phyloP scores from a whole-genome alignment of 2,797 vertebrate genomes.

The Urocyon cinereoargenteus region DNA sequence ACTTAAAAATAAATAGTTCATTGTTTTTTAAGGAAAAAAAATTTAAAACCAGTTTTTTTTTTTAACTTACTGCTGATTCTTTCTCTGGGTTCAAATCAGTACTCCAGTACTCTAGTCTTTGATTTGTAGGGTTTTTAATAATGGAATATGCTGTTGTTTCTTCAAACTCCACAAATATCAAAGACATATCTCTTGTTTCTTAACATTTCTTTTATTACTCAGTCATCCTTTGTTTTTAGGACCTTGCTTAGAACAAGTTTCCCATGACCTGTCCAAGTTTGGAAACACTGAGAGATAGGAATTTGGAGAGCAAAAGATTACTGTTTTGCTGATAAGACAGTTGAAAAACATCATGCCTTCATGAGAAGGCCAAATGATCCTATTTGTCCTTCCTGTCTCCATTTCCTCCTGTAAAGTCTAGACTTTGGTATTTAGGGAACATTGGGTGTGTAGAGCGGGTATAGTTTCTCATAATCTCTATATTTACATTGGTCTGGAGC shows the following conservation, averaged over 20 bases:
- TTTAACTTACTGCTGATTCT: not conserved
- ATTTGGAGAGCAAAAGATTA: not conserved
- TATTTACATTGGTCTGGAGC: not conserved
- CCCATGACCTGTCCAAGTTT: not conserved
- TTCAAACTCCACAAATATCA: not conserved
- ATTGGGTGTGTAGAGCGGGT: not conserved
- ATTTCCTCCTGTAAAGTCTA: not conserved
- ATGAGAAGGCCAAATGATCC: not conserved
- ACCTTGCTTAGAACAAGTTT: constrained; percentile 1
- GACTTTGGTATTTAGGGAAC: not conserved
- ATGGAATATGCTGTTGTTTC: not conserved
- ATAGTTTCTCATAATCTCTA: not conserved
- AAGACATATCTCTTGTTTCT: not conserved
- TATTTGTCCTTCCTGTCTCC: not conserved
- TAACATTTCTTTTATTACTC: not conserved
- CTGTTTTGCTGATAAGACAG: not conserved
- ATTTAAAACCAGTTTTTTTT: not conserved
- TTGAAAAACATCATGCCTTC: not conserved
- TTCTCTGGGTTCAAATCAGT: not conserved
- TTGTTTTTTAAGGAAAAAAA: constrained; percentile 2
- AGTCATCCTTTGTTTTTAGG: not conserved
- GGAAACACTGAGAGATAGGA: not conserved
- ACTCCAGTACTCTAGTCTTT: not conserved
- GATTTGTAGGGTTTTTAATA: not conserved
- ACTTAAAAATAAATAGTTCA: not conserved